These are phyloP conservation scores for Craniophora ligustri DNA, from an alignment of 2,888 invertebrate species.

Conservation along the genomic window DNA sequence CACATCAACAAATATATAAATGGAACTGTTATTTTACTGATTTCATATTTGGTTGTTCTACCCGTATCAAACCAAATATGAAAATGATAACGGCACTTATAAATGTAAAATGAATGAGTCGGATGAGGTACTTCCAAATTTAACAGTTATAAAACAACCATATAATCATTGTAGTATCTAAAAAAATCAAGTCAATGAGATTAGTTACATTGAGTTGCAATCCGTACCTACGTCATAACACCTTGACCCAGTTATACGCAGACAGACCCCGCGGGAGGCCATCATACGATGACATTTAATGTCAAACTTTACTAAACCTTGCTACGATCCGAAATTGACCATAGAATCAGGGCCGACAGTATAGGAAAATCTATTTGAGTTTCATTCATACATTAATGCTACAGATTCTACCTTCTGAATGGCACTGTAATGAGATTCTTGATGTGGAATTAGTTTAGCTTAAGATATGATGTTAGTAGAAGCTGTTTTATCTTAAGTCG, in stretches of 20 bases:
- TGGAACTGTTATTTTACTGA: too few species aligned
- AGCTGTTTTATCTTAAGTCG: conserved; percentile 24
- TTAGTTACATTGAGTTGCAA: conserved; percentile 24
- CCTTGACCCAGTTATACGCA: conserved; percentile 52
- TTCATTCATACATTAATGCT: conserved; percentile 3
- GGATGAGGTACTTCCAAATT: too few species aligned
- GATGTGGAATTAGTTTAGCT: conserved; percentile 16
- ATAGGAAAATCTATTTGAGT: neutral
- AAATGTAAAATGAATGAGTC: too few species aligned
- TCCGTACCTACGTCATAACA: conserved; percentile 5
- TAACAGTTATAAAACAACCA: too few species aligned
- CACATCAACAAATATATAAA: too few species aligned
- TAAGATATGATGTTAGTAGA: conserved; percentile 17
- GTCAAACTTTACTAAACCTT: conserved; percentile 32
- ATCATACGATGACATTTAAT: conserved; percentile 22
- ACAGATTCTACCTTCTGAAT: too few species aligned
- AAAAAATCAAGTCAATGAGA: neutral
- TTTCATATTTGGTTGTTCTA: too few species aligned
- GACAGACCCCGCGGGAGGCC: conserved; percentile 39
- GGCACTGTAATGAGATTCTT: conserved; percentile 6
- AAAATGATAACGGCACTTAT: too few species aligned
- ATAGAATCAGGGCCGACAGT: conserved; percentile 6
- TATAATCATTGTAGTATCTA: neutral
- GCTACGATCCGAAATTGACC: conserved; percentile 14
- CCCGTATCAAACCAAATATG: too few species aligned